Conservation (phyloP, 2,113 vertebrate species). For the Gymnocephalus cernua region DNA sequence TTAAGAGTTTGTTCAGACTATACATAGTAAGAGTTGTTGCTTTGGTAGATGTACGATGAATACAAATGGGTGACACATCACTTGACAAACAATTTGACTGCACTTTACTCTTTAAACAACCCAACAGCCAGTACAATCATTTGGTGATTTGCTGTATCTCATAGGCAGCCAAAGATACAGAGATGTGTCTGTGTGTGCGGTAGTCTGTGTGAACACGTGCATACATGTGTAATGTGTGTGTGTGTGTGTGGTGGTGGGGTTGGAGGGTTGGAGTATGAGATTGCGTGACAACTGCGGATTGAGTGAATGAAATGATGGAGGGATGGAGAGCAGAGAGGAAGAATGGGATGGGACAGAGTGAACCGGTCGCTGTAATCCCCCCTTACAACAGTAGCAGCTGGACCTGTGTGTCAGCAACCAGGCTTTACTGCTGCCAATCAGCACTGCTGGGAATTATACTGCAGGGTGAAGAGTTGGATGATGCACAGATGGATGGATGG, state of each 20-base stretch:
- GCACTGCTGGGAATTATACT: conserved; percentile 42
- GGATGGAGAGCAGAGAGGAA: conserved; percentile 55
- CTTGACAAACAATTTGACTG: neutral
- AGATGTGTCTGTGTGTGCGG: neutral
- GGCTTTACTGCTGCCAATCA: conserved; percentile 65
- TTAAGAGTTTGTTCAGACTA: neutral
- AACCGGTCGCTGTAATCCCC: conserved; percentile 67
- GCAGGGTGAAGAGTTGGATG: neutral
- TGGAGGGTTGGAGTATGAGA: conserved; percentile 17
- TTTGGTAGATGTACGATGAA: neutral
- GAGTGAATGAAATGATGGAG: conserved; percentile 73
- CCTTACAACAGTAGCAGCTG: conserved; percentile 69
- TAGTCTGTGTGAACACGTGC: neutral
- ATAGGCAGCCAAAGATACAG: neutral
- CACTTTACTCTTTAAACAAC: neutral
- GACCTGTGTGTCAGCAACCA: conserved; percentile 54
- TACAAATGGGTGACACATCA: neutral
- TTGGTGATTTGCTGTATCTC: neutral
- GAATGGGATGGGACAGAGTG: conserved; percentile 61
- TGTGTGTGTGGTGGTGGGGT: neutral
- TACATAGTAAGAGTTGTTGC: neutral
- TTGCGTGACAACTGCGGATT: conserved; percentile 71
- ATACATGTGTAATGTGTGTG: neutral
- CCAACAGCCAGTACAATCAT: neutral
- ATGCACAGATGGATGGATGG: neutral